phyloP scores from a whole-genome alignment of 2,113 vertebrate genomes.

The Plectropomus leopardus region DNA sequence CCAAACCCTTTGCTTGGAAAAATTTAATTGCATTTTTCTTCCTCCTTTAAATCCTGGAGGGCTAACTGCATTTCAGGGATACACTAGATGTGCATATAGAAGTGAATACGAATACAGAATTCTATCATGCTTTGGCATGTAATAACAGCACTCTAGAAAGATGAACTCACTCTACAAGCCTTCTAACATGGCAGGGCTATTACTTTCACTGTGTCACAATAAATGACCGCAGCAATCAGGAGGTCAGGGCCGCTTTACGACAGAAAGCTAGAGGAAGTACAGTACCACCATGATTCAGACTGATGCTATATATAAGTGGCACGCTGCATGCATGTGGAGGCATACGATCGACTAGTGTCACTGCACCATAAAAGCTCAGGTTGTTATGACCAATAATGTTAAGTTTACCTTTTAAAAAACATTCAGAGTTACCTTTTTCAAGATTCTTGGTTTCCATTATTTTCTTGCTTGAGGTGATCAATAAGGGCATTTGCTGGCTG shows the following conservation, averaged over 20 bases:
- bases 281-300: neutral
- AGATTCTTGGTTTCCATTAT: too few species aligned
- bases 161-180: neutral
- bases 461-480: too few species aligned
- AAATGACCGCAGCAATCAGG: constrained; percentile 43
- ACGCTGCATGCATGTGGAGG: neutral
- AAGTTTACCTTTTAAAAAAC: too few species aligned
- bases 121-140: neutral
- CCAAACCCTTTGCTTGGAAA: constrained; percentile 27
- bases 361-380: neutral
- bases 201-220: constrained; percentile 48
- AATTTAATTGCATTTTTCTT: constrained; percentile 44
- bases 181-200: neutral
- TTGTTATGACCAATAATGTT: neutral
- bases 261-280: constrained; percentile 30
- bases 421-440: too few species aligned
- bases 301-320: constrained; percentile 7
- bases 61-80: neutral
- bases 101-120: neutral
- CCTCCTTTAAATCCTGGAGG: constrained; percentile 26
- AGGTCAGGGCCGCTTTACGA: constrained; percentile 42
- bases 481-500: too few species aligned
- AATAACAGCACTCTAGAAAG: neutral
- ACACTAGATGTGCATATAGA: neutral
- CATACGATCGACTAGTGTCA: neutral